phyloP scores from a whole-genome alignment of 2,113 vertebrate species.

The Sapayoa aenigma region DNA sequence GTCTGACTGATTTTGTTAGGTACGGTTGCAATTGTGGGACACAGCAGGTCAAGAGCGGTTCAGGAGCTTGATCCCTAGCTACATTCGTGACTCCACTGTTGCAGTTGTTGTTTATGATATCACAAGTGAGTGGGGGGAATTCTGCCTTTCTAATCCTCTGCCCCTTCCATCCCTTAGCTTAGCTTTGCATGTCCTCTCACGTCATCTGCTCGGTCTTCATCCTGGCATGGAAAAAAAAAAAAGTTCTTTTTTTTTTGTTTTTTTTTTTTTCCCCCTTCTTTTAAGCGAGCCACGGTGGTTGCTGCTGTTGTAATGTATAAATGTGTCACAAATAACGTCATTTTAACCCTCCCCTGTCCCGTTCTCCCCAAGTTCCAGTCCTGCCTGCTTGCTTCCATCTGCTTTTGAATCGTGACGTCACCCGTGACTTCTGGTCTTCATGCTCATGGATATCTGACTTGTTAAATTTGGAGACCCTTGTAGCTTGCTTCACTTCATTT shows the following conservation, averaged over 20 bases:
- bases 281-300: not conserved
- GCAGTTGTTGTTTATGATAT: slow-evolving; percentile 94
- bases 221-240: slow-evolving; percentile 66
- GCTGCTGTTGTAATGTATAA: not conserved
- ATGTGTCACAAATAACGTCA: not conserved
- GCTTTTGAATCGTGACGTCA: not conserved
- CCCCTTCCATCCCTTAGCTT: slow-evolving; percentile 65
- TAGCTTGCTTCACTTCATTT: slow-evolving; percentile 51
- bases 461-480: not conserved
- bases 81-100: slow-evolving; percentile 93
- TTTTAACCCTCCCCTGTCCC: not conserved
- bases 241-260: not conserved
- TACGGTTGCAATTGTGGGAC: slow-evolving; percentile 93
- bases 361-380: not conserved
- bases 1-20: slow-evolving; percentile 84
- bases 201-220: slow-evolving; percentile 71
- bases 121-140: slow-evolving; percentile 91
- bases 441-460: not conserved
- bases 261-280: not conserved
- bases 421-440: not conserved
- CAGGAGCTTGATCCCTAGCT: slow-evolving; percentile 94
- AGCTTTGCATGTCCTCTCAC: slow-evolving; percentile 74
- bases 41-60: slow-evolving; percentile 91
- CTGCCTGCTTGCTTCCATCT: slow-evolving; percentile 23
- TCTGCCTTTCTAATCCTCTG: slow-evolving; percentile 75